These are phyloP conservation scores for Bubalus kerabau DNA, from an alignment of 2,113 vertebrate genomes.

Conservation along the genomic window DNA sequence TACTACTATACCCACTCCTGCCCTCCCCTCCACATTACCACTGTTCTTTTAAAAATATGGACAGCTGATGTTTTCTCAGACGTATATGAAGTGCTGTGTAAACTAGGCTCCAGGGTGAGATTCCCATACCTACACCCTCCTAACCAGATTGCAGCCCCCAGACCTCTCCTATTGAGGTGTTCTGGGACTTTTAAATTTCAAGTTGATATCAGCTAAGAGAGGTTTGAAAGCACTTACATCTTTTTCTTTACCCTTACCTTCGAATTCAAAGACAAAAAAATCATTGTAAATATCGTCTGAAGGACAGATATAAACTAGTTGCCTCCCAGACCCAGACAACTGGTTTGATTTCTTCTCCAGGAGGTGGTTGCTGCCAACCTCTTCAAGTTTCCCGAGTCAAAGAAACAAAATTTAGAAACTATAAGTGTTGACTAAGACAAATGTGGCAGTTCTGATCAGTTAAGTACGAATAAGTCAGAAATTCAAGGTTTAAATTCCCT, in stretches of 20 bases:
- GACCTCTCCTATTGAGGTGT: not conserved
- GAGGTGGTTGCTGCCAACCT: not conserved
- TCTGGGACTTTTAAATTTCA: not conserved
- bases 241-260: not conserved
- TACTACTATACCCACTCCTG: accelerated
- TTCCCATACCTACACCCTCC: not conserved
- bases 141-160: not conserved
- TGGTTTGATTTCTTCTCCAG: not conserved
- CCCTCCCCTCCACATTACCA: not conserved
- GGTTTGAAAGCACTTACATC: not conserved
- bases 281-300: not conserved
- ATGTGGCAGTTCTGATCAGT: constrained; percentile 21
- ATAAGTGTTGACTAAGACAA: not conserved
- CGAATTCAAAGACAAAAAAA: not conserved
- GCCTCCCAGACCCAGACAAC: not conserved
- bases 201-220: not conserved
- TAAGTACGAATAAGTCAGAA: constrained; percentile 43
- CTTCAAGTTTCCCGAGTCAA: not conserved
- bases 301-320: not conserved
- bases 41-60: not conserved
- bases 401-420: constrained; percentile 36
- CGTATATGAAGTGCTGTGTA: not conserved
- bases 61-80: not conserved
- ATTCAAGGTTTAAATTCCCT: constrained; percentile 27
- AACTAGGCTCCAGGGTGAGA: not conserved